phyloP scores from a whole-genome alignment of 2,797 vertebrate species.

The Tapirus indicus region DNA sequence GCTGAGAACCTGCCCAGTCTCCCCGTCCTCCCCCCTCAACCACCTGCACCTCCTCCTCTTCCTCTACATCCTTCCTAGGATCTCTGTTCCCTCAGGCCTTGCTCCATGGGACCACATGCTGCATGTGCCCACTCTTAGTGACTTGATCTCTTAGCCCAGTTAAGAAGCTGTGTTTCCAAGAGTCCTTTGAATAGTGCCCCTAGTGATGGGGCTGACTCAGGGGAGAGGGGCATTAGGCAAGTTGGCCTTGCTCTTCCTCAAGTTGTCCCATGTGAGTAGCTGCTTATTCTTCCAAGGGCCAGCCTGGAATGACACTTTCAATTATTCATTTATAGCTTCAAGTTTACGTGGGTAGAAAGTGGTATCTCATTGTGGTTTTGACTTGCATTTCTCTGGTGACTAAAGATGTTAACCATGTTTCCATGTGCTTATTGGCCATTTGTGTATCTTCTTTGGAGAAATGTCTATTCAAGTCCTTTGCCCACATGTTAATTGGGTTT shows the following conservation, averaged over 20 bases:
- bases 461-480: background rate
- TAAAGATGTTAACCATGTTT: background rate
- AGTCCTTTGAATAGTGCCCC: slow-evolving; percentile 23
- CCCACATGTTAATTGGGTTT: too few relatives aligned
- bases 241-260: background rate
- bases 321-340: background rate
- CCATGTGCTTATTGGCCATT: background rate
- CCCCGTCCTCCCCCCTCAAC: too few relatives aligned
- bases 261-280: background rate
- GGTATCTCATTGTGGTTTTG: background rate
- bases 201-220: background rate
- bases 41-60: background rate
- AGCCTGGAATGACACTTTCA: background rate
- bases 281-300: background rate
- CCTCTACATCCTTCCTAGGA: background rate
- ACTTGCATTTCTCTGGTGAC: background rate
- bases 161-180: background rate
- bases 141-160: background rate
- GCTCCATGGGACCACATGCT: background rate
- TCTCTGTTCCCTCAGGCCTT: background rate
- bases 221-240: background rate
- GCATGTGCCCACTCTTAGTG: background rate
- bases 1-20: background rate
- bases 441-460: background rate
- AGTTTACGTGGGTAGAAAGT: background rate